Evolutionary conservation across 2,888 invertebrate genomes (phyloP), one percentile per base, ranked within the genome.

Genomic region (Epinotia nisella): DNA sequence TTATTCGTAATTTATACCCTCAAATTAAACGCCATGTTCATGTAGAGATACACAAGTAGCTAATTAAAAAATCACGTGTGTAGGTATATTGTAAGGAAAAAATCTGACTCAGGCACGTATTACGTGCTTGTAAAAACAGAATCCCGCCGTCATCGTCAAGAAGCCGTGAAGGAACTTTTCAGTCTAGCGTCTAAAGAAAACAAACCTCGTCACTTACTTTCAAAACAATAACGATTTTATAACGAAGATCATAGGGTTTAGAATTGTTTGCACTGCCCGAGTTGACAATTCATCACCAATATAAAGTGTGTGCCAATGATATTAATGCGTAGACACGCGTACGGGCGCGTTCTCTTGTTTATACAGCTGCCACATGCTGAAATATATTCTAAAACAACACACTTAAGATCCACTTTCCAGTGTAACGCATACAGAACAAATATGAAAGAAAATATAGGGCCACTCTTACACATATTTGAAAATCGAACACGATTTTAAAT

Each of bases 281-380:
- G 88, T 90, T 91, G 91, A 91, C 91, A 91, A 87, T 90, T 91
- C 92, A 92, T 91, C 90, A 85, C 83, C 84, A 82, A 83, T 85
- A 85, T 73, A 73, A 83, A 86, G 87, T 88, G 87, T 89, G 83
- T 89, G 88, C 87, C 86, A 85, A 89, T 88, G 88, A 91, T 89
- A 92, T 92, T 92, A n/a, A 92, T 92, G 92, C 92, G 87, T 85
- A 87, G 90, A 88, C 92, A 92, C 91, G 92, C 88, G 87, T 85
- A 58, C 35, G 68, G 35, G 68, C 60, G 53, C 35, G 29, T 39
- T 45, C 56, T 10, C 2, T 11, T 73, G 69, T 73, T 73, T 73
- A 59, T 59, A 29, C 53, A 64, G 64, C 69, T 24, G 51, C 7
- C 13, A 7, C 58, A 53, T 51, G 35, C 68, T 19, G 68, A 64